These are phyloP conservation scores for Cyprinella venusta DNA, from an alignment of 2,797 vertebrate genomes.

Conservation along the genomic window DNA sequence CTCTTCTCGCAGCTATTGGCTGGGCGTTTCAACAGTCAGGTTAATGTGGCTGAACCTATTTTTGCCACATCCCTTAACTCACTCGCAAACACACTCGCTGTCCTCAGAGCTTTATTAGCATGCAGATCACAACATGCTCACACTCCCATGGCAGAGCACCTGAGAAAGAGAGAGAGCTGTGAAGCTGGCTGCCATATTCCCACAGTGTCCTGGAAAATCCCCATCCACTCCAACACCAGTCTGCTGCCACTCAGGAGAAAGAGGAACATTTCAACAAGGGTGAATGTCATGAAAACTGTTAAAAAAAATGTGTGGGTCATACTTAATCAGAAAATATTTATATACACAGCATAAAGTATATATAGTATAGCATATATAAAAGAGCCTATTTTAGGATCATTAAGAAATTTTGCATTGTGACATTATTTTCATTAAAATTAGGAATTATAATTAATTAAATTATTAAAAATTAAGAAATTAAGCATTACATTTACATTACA, in stretches of 20 bases:
- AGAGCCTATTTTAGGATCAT: not conserved
- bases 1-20: slow-evolving; percentile 9
- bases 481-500: not conserved
- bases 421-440: not conserved
- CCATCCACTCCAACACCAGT: slow-evolving; percentile 44
- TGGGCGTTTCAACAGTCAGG: slow-evolving; percentile 33
- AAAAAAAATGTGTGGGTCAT: not conserved
- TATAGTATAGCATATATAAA: not conserved
- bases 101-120: slow-evolving; percentile 8
- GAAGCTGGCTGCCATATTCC: slow-evolving; percentile 41
- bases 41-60: slow-evolving; percentile 32
- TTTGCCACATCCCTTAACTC: slow-evolving; percentile 27
- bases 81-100: slow-evolving; percentile 30
- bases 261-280: not conserved
- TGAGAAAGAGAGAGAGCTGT: slow-evolving; percentile 32
- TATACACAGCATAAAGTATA: too few relatives aligned
- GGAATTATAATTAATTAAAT: not conserved
- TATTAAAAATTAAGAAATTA: not conserved
- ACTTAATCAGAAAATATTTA: not conserved
- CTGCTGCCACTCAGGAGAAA: slow-evolving; percentile 15
- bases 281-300: not conserved
- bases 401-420: not conserved
- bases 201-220: slow-evolving; percentile 34
- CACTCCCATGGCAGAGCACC: slow-evolving; percentile 37
- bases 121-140: slow-evolving; percentile 6